Conservation (phyloP, 1,140 invertebrate species). For the Leptinotarsa texana region DNA sequence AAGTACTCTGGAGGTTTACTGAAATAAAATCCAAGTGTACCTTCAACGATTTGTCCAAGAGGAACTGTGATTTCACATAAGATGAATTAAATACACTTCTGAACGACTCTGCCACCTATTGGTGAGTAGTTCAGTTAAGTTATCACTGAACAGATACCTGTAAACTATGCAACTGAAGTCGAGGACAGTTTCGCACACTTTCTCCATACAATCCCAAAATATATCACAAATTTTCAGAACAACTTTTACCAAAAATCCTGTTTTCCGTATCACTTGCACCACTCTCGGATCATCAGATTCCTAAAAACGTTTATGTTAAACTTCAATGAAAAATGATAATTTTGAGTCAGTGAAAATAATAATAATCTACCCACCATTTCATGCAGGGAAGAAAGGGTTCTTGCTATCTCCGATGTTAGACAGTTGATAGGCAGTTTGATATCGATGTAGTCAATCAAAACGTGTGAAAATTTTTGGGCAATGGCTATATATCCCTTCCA, state of each 20-base stretch:
- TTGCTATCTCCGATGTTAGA: slow-evolving; percentile 22
- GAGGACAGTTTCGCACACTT: slow-evolving; percentile 1
- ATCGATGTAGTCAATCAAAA: slow-evolving; percentile 3
- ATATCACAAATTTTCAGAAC: slow-evolving; percentile 31
- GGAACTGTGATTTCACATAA: too few species aligned
- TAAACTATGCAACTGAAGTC: slow-evolving; percentile 27
- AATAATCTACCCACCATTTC: too few species aligned
- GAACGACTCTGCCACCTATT: too few species aligned
- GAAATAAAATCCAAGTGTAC: too few species aligned
- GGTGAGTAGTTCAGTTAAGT: too few species aligned
- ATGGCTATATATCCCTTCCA: slow-evolving; percentile 31
- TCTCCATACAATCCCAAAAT: slow-evolving; percentile 22
- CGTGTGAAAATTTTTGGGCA: slow-evolving; percentile 16
- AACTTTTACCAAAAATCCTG: slow-evolving; percentile 32
- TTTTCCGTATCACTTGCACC: too few species aligned
- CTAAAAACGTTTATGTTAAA: too few species aligned
- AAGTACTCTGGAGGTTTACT: too few species aligned
- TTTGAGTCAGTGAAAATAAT: too few species aligned
- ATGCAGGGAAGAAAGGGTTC: slow-evolving; percentile 12
- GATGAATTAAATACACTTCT: too few species aligned
- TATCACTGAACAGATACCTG: slow-evolving; percentile 10
- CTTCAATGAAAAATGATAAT: too few species aligned
- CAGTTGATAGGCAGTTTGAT: slow-evolving; percentile 17
- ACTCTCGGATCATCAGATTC: not conserved
- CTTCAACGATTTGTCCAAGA: too few species aligned